Conservation (phyloP, 2,888 invertebrate species). For the Corythucha ciliata region DNA sequence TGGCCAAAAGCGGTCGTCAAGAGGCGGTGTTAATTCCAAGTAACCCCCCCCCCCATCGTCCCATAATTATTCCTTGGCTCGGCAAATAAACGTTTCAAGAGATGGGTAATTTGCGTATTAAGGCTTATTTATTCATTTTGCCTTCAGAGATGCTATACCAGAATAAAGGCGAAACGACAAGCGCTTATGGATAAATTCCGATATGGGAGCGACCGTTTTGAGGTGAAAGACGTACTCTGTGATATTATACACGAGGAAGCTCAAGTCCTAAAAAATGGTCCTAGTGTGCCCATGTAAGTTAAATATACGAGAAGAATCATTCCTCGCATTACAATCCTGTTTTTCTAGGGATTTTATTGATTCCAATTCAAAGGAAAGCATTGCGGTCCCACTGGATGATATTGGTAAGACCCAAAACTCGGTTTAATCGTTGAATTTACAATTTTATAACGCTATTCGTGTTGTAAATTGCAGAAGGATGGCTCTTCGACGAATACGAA, state of each 20-base stretch:
- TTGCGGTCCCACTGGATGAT: no score
- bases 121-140: no score
- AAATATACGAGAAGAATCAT: neutral
- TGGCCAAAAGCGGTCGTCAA: no score
- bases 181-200: constrained; percentile 38
- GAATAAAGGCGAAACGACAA: constrained; percentile 23
- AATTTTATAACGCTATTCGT: neutral
- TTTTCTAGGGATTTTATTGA: no score
- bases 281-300: constrained; percentile 2
- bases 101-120: no score
- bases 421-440: no score
- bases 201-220: constrained; percentile 31
- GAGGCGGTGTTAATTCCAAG: no score
- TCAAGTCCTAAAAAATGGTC: constrained; percentile 33
- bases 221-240: constrained; percentile 36
- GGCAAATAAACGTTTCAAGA: no score
- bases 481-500: constrained; percentile 40
- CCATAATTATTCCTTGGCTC: no score
- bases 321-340: neutral
- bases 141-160: constrained; percentile 25
- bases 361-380: no score
- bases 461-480: constrained; percentile 18
- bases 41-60: no score
- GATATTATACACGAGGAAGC: constrained; percentile 40
- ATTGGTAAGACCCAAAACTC: no score